Evolutionary conservation across 2,797 vertebrate genomes (phyloP), one percentile per base, ranked within the genome.

Genomic region (Graptemys geographica): DNA sequence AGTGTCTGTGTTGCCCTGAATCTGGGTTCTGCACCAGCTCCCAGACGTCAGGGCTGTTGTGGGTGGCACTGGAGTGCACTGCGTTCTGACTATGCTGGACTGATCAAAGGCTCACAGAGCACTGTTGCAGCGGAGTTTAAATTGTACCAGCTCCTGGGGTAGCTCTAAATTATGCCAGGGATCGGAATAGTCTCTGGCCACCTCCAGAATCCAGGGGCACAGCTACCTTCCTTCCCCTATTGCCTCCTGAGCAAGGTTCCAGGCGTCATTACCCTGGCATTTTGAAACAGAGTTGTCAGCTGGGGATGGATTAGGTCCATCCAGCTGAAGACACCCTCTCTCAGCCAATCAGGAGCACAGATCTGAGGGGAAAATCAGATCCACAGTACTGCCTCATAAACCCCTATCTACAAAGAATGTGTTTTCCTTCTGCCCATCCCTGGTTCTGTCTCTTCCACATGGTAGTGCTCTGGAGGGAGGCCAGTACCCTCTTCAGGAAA

Each of bases 1-100:
- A 76, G 21, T 4, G 44, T 28, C 74, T 76, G 33, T 79, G 78
- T 79, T 52, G 33, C 78, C 5, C 49, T 33, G 10, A 21, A 10
- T 18, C 18, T 53, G 5, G 11, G 37, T 19, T 33, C 15, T 0
- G 6, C 6, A 4, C 1, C 53, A 7, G 16, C 53, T 55, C 76
- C 11, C 65, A 47, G 0, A 0, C 56, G 15, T 19, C 8, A 23
- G 19, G 21, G n/a, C 0, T 0, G 41, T 44, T 1, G 74, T 31
- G 16, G 65, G 7, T 3, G 21, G 19, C 37, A 44, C 41, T 76
- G 72, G 72, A 76, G 0, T n/a, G 55, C 27, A 57, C n/a, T 83
- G 33, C 33, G 65, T 74, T 91, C 65, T 8, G 41, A 3, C 16
- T 1, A 11, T 69, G 0, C 2, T 83, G 49, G 90, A n/a, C 62